Percentiles rank a stretch among this genome's conserved stretches.
Evolutionary conservation across 1,140 invertebrate genomes (phyloP).

Genomic region (Ephestia elutella): DNA sequence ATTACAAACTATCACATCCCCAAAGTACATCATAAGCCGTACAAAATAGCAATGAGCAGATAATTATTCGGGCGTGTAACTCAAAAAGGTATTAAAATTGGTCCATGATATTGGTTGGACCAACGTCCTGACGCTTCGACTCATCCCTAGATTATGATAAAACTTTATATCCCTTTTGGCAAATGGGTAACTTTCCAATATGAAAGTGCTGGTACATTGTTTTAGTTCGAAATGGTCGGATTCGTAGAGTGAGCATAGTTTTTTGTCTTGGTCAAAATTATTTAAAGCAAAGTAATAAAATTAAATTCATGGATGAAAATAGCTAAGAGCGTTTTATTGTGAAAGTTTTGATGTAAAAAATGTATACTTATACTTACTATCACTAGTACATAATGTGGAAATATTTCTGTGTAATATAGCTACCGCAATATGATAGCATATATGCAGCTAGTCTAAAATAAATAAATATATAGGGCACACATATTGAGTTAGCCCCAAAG

Average conservation of each 20-base stretch:
- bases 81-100: not conserved
- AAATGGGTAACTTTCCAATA: not conserved
- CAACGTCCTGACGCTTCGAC: not conserved
- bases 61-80: not conserved
- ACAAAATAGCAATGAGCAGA: not conserved
- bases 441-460: too few species aligned
- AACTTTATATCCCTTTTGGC: slow-evolving; percentile 4
- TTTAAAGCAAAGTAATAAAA: too few species aligned
- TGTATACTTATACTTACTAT: too few species aligned
- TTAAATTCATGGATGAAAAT: too few species aligned
- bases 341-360: too few species aligned
- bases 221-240: not conserved
- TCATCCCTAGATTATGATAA: slow-evolving; percentile 3
- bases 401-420: too few species aligned
- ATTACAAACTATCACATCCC: not conserved
- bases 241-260: not conserved
- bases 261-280: too few species aligned
- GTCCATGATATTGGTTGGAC: not conserved
- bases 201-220: slow-evolving; percentile 4
- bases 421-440: too few species aligned
- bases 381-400: too few species aligned
- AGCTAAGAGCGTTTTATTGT: too few species aligned
- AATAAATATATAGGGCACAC: too few species aligned
- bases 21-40: not conserved
- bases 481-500: too few species aligned